Conservation (phyloP, 1,140 invertebrate genomes). For the Papilio polytes region DNA sequence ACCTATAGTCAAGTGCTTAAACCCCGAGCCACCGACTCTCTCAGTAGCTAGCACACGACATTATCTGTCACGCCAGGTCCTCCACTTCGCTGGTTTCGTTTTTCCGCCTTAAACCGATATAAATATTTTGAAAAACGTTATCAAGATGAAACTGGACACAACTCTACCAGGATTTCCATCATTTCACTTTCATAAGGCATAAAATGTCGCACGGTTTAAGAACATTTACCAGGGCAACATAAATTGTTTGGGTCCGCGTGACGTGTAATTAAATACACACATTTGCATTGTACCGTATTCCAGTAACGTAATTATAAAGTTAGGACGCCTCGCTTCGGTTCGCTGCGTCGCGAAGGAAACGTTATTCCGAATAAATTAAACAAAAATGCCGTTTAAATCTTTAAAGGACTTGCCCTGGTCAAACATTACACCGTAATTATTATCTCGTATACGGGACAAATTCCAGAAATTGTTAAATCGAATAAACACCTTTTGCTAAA, state of each 20-base stretch:
- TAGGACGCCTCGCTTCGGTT: conserved; percentile 10
- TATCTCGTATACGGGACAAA: not conserved
- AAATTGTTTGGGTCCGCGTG: conserved; percentile 49
- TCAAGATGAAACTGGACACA: too few relatives aligned
- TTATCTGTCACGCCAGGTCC: too few relatives aligned
- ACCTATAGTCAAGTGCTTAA: too few relatives aligned
- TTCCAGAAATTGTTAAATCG: too few relatives aligned
- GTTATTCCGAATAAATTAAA: conserved; percentile 43
- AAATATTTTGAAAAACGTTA: too few relatives aligned
- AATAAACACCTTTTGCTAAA: too few relatives aligned
- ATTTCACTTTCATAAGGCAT: conserved; percentile 61
- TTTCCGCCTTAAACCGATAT: too few relatives aligned
- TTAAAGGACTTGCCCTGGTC: not conserved
- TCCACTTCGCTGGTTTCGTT: too few relatives aligned
- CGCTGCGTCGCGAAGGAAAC: conserved; percentile 38
- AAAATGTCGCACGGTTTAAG: conserved; percentile 49
- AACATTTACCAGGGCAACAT: conserved; percentile 50
- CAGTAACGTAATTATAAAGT: conserved; percentile 49
- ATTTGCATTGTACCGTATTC: conserved; percentile 48
- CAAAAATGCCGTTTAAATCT: conserved; percentile 34
- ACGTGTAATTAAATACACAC: conserved; percentile 50
- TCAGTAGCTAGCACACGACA: too few relatives aligned
- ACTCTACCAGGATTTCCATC: conserved; percentile 45
- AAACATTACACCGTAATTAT: conserved; percentile 33
- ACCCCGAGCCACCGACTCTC: too few relatives aligned